phyloP scores from a whole-genome alignment of 2,113 vertebrate genomes.

The Microcebus griseorufus region DNA sequence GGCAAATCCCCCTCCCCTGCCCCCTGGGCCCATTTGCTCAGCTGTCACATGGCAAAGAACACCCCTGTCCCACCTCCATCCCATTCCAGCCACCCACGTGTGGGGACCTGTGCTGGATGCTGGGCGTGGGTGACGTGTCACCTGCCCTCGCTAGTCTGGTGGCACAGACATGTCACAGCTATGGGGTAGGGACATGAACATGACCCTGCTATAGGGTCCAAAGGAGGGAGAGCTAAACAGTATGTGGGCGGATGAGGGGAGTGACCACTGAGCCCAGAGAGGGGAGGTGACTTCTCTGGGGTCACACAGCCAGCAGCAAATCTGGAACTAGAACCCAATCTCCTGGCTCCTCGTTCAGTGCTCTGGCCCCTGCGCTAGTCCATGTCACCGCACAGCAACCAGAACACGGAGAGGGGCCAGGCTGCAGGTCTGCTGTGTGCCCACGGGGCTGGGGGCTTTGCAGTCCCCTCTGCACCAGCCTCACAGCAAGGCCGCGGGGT shows the following conservation, averaged over 20 bases:
- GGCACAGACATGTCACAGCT: neutral
- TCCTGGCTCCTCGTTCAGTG: neutral
- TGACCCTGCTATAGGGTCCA: neutral
- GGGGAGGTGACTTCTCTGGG: neutral
- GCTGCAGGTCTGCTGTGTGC: no score
- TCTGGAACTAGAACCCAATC: neutral
- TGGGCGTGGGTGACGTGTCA: neutral
- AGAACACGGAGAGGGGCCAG: neutral
- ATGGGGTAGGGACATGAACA: rapidly evolving
- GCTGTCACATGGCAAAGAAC: neutral
- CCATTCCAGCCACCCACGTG: rapidly evolving
- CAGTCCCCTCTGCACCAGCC: no score
- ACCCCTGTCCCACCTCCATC: no score
- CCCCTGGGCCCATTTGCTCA: neutral
- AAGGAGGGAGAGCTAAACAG: neutral
- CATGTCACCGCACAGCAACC: rapidly evolving
- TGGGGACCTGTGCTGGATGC: rapidly evolving
- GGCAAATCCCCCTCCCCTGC: rapidly evolving
- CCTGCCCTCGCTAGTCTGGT: rapidly evolving
- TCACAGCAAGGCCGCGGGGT: neutral
- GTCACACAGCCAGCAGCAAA: neutral
- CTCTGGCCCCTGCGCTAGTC: rapidly evolving
- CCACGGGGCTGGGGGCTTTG: neutral
- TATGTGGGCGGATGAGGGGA: neutral
- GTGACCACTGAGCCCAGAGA: neutral